Evolutionary conservation across 2,113 vertebrate species (phyloP), one percentile per base, ranked within the genome.

Genomic region (Turnix velox): DNA sequence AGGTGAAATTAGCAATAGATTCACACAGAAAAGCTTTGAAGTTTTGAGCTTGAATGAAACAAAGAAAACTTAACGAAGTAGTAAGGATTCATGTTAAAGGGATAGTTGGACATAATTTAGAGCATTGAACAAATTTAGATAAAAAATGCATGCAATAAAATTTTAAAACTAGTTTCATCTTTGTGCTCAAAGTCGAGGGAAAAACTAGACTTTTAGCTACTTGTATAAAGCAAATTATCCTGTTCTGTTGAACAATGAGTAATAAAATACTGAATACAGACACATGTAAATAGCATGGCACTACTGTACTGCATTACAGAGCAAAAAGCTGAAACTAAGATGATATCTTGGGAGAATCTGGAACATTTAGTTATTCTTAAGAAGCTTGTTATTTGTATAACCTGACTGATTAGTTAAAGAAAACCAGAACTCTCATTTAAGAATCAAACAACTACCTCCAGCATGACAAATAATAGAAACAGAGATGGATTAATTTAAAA

Each of bases 351-450:
- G 42, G 69, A 75, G 63, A 45, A 87, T 27, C 58, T 86, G 48
- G 55, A 76, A 93, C 11, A 33, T 49, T 76, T 66, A 87, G 18
- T 66, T 86, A 31, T 27, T 75, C 46, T 75, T 57, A 79, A 75
- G 7, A 72, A 39, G 54, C 58, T 76, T 68, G 49, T 14, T 31
- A 24, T 67, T 89, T 93, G 72, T 72, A 40, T 54, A 40, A 8
- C 13, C 22, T 52, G 18, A 62, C 75, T 52, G 24, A 35, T 48
- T 17, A 62, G 51, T 87, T 68, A 76, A 71, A 75, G 43, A 83
- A 58, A 84, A 12, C 25, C 37, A 72, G 15, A 80, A 59, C 6
- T 46, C n/a, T 65, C 52, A 76, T 54, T 84, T 62, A 68, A 90
- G 49, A 11, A 73, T 62, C 23, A 73, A 84, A 65, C 35, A 87